Percentiles rank a stretch among this genome's conserved stretches.
Evolutionary conservation across 2,113 vertebrate genomes (phyloP).

Genomic region (Elaphurus davidianus): DNA sequence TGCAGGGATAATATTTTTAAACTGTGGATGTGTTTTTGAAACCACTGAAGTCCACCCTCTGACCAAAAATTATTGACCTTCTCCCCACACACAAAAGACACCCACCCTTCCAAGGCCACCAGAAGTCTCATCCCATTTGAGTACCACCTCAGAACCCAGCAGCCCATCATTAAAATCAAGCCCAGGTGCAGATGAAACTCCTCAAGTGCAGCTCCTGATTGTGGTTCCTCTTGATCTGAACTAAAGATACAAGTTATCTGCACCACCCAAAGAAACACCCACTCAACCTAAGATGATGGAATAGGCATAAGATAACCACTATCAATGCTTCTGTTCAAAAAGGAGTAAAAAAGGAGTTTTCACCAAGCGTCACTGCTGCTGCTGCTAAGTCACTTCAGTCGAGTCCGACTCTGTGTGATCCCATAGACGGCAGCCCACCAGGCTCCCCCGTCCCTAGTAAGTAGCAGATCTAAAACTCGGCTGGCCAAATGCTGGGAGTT

Average conservation of each 20-base stretch:
- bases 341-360: not conserved
- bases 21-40: not conserved
- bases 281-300: not conserved
- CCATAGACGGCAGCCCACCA: too few species aligned
- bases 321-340: not conserved
- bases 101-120: not conserved
- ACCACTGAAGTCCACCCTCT: not conserved
- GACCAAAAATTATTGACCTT: not conserved
- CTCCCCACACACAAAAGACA: not conserved
- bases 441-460: not conserved
- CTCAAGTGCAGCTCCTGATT: not conserved
- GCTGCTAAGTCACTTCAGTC: too few species aligned
- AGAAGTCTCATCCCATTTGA: not conserved
- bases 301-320: not conserved
- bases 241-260: not conserved
- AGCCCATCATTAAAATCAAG: not conserved
- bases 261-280: not conserved
- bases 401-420: too few species aligned
- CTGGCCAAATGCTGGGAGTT: not conserved
- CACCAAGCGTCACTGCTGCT: not conserved
- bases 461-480: not conserved
- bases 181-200: not conserved
- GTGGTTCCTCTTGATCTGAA: not conserved
- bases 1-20: not conserved
- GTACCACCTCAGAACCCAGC: not conserved